Evolutionary conservation across 37 sponge, comb jelly and placozoan species (phyloP).

Genomic region (Ephydatia muelleri): DNA sequence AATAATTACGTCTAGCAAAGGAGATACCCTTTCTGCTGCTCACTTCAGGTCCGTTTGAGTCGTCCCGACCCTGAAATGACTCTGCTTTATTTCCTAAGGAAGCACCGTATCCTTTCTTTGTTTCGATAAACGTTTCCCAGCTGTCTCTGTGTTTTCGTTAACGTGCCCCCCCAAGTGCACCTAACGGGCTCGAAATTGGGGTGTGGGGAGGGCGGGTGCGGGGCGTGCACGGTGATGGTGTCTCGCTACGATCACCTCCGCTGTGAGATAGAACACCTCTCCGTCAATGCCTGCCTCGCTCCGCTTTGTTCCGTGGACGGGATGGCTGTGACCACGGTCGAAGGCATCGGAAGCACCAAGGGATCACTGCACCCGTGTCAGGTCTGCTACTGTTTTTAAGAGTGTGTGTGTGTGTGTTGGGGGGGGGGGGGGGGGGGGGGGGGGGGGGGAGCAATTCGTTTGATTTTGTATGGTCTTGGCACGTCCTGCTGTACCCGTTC

Average conservation of each 20-base stretch:
- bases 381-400: conserved; percentile 24
- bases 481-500: background rate
- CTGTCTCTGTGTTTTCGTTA: no score
- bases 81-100: conserved; percentile 72
- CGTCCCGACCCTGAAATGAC: conserved; percentile 85
- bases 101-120: conserved; percentile 46
- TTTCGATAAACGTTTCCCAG: background rate
- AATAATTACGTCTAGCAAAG: background rate
- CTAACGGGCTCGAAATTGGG: conserved; percentile 87
- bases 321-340: conserved; percentile 86
- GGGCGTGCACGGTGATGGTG: conserved; percentile 93
- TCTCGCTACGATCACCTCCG: conserved; percentile 47
- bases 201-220: conserved; percentile 94
- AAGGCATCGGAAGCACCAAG: conserved; percentile 80
- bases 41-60: conserved; percentile 28
- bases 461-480: background rate
- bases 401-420: no score
- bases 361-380: conserved; percentile 77
- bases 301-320: conserved; percentile 83
- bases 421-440: no score
- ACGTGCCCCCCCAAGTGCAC: conserved; percentile 28
- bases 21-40: background rate
- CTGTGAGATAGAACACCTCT: conserved; percentile 45
- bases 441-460: background rate
- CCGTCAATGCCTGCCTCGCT: conserved; percentile 84